phyloP scores from a whole-genome alignment of 2,113 vertebrate species.

The Paedocypris sp. region DNA sequence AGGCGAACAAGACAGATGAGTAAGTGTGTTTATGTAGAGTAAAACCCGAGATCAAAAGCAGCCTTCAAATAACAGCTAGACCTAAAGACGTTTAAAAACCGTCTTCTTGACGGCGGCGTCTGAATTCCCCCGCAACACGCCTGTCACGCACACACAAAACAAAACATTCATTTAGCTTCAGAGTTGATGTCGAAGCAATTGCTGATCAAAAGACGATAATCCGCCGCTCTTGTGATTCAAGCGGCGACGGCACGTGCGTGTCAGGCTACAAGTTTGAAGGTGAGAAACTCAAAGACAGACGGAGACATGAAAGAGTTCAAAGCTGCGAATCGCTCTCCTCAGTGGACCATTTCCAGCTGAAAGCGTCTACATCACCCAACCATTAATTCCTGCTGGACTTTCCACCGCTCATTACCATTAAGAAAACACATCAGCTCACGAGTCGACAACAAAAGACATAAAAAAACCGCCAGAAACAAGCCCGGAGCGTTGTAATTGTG shows the following conservation, averaged over 20 bases:
- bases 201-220: constrained; percentile 21
- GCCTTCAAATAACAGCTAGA: too few relatives aligned
- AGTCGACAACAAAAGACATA: constrained; percentile 48
- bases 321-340: neutral
- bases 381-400: constrained; percentile 41
- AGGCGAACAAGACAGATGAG: too few relatives aligned
- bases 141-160: neutral
- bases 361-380: constrained; percentile 23
- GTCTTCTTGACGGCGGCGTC: too few relatives aligned
- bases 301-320: constrained; percentile 21
- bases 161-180: constrained; percentile 13
- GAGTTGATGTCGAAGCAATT: neutral
- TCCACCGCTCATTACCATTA: constrained; percentile 62
- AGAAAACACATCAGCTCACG: constrained; percentile 64
- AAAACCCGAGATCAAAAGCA: too few relatives aligned
- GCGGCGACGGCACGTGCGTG: neutral
- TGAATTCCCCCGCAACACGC: too few relatives aligned
- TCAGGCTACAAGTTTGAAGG: constrained; percentile 5
- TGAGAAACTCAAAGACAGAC: constrained; percentile 9
- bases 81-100: too few relatives aligned
- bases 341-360: constrained; percentile 1
- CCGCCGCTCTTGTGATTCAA: neutral
- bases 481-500: constrained; percentile 80
- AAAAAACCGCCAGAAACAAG: constrained; percentile 45
- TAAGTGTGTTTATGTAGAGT: too few relatives aligned